These are phyloP conservation scores for Perca flavescens DNA, from an alignment of 2,113 vertebrate genomes.

Conservation along the genomic window DNA sequence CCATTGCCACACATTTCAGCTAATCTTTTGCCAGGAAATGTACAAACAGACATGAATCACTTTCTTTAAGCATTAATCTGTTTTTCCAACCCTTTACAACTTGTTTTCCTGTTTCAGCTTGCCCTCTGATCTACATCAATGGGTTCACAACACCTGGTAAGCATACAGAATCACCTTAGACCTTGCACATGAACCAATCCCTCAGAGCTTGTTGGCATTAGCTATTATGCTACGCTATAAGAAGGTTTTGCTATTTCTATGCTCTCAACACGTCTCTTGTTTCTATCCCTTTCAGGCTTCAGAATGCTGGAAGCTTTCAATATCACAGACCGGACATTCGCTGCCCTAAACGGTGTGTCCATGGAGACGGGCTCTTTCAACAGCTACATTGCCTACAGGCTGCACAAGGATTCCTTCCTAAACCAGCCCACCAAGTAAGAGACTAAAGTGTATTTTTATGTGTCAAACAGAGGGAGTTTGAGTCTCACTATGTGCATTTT, in stretches of 20 bases:
- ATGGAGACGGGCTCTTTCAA: constrained; percentile 97
- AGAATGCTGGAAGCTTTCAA: constrained; percentile 99
- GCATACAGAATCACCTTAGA: constrained; percentile 41
- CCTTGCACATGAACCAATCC: constrained; percentile 19
- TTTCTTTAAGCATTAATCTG: constrained; percentile 21
- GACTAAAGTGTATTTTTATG: constrained; percentile 17
- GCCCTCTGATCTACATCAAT: constrained; percentile 97
- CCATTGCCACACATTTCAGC: background rate
- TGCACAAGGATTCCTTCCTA: constrained; percentile 95
- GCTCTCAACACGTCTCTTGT: background rate
- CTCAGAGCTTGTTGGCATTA: constrained; percentile 12
- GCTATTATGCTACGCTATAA: background rate
- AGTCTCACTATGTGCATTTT: constrained; percentile 29
- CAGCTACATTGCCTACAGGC: constrained; percentile 91
- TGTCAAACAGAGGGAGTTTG: constrained; percentile 16
- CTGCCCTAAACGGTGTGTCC: constrained; percentile 93
- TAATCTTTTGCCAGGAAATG: constrained; percentile 17
- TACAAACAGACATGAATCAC: constrained; percentile 28
- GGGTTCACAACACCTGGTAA: constrained; percentile 98
- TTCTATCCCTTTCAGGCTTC: constrained; percentile 87
- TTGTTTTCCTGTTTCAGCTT: constrained; percentile 86
- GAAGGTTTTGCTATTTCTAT: background rate
- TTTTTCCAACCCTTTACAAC: constrained; percentile 42
- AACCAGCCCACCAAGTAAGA: constrained; percentile 93
- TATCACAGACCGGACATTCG: constrained; percentile 93